Evolutionary conservation across 2,888 invertebrate genomes (phyloP), one percentile per base, ranked within the genome.

Genomic region (Eupithecia pulchellata): DNA sequence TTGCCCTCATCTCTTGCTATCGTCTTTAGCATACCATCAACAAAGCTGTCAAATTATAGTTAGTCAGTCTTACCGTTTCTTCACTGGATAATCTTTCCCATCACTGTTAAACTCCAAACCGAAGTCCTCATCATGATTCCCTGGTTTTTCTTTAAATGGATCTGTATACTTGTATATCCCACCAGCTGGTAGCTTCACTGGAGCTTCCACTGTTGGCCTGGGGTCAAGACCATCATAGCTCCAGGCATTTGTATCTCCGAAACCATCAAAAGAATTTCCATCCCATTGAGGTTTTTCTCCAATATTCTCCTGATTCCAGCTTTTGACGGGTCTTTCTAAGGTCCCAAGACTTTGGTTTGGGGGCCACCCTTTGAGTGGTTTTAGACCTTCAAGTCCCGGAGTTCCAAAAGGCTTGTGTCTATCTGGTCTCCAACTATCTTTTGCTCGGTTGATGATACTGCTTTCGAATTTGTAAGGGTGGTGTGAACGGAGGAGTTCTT

Each of bases 391-490:
- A 13, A 69, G 64, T 30, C 69, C 71, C 61, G 68, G 66, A 57
- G 66, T 64, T 32, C 63, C 68, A 55, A 64, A 64, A 32, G 69
- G 20, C 42, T 65, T 69, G 39, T 62, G 68, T n/a, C 36, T 60
- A 20, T 75, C 72, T 34, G 52, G 64, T 64, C 79, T 79, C 89
- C 89, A 90, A 34, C 76, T 76, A 29, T 78, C 79, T 32, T 84
- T 87, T 13, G 81, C 75, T 64, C 78, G 81, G 1, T 85, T 84
- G 52, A 81, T 79, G 42, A 83, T 81, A 52, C 82, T 73, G 34
- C 82, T 80, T 58, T 92, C 87, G 36, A 88, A 86, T 68, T 87
- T 89, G 79, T 88, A 91, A 1, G 94, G 92, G 75, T 83, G 90
- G 69, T 83, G 81, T 6, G 81, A 82, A 34, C 81, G 75, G 66